Base-by-base conservation (phyloP, 1,140 invertebrate species). In the Heterodera schachtii region DNA sequence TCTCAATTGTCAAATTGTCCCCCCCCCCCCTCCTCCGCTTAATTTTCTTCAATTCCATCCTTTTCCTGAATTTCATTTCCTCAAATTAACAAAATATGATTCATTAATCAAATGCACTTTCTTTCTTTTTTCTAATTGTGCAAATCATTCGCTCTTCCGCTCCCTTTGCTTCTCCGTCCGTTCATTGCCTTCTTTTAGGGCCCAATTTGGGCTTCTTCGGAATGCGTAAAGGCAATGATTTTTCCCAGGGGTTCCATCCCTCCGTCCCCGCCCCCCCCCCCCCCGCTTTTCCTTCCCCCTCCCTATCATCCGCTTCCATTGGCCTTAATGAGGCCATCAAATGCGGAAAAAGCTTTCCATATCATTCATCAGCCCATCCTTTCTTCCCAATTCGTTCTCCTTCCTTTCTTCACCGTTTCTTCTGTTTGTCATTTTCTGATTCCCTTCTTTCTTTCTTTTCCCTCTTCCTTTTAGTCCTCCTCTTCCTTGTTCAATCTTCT, bases 281-380 rank as follows among this genome's bases (percentile, higher is more conserved):
- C 49, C 11, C 67, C 16, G 7, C 41, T 69, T 69, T 19, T 19
- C n/a, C 67, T 69, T 16, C n/a, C 41, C 69, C 44, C 31, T n/a
- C 9, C 69, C 21, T 41, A 71, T 71, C 69, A 11, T 41, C 69
- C 69, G 31, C 21, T 31, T n/a, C 31, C 69, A 71, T 71, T 31
- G 69, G 31, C 41, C 44, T 71, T 71, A 71, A 71, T 71, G 69
- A 71, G 69, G 31, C 69, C 21, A 71, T 71, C 44, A 71, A 71
- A 71, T 71, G 69, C 69, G 69, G 69, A 6, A 31, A 46, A 71
- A 31, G 69, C 31, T 31, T 46, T 71, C 5, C 69, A 43, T 31
- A 41, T 46, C 44, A 11, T 71, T 31, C 31, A 43, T 31, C 69
- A n/a, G 69, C 21, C 69, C 69, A 11, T 69, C 67, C 16, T 69